Evolutionary conservation across 2,113 vertebrate genomes (phyloP).

Genomic region (Nyctibius bracteatus): DNA sequence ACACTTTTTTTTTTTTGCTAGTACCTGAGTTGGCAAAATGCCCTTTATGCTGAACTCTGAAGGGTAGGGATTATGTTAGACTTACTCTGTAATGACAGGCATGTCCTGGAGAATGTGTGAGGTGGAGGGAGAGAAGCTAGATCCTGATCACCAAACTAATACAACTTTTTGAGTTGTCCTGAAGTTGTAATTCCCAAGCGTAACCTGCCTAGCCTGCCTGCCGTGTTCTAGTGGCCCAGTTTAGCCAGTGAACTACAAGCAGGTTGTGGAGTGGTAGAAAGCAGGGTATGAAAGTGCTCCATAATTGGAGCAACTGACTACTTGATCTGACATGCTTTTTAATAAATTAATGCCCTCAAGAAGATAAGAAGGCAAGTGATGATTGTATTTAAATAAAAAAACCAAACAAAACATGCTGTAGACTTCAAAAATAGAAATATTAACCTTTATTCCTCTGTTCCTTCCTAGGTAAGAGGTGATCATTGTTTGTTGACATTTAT

Average conservation of each 20-base stretch:
- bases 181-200: background rate
- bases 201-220: background rate
- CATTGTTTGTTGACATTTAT: slow-evolving; percentile 63
- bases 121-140: background rate
- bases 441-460: background rate
- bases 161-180: background rate
- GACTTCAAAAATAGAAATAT: background rate
- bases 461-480: slow-evolving; percentile 25
- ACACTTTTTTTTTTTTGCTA: slow-evolving; percentile 59
- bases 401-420: background rate
- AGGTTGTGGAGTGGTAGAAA: background rate
- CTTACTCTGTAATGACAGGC: background rate
- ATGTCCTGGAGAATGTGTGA: background rate
- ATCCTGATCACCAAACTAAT: background rate
- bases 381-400: background rate
- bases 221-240: background rate
- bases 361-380: background rate
- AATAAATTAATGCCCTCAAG: slow-evolving; percentile 47
- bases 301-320: slow-evolving; percentile 27
- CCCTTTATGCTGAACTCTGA: background rate
- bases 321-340: slow-evolving; percentile 49
- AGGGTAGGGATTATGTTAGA: background rate
- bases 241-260: background rate
- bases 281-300: slow-evolving; percentile 8
- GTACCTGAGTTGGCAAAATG: slow-evolving; percentile 21